A percentile compares a stretch with the other conserved stretches of the same genome.
Evolutionary conservation across 2,888 invertebrate genomes (phyloP).

Genomic region (Scaptomyza caliginosa): DNA sequence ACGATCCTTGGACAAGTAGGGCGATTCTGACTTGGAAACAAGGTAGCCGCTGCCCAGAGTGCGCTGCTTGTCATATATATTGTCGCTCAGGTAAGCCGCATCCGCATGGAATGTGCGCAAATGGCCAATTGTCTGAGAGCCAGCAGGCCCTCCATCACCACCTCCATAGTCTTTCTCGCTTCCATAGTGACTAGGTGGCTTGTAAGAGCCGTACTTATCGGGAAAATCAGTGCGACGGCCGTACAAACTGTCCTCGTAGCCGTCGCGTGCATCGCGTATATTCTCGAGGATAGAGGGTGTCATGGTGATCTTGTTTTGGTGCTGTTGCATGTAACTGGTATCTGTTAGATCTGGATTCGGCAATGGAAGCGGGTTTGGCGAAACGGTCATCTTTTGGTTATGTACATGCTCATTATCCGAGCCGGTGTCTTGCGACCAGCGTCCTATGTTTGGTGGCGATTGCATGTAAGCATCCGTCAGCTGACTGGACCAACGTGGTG

Average conservation of each 20-base stretch:
- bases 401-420: conserved; percentile 89
- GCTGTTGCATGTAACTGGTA: conserved; percentile 86
- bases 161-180: conserved; percentile 82
- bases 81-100: conserved; percentile 82
- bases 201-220: conserved; percentile 83
- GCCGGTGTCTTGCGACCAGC: conserved; percentile 92
- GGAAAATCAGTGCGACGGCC: conserved; percentile 81
- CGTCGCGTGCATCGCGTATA: conserved; percentile 86
- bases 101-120: conserved; percentile 83
- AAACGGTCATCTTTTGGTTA: conserved; percentile 86
- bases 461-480: conserved; percentile 87
- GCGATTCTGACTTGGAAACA: conserved; percentile 81
- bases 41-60: conserved; percentile 80
- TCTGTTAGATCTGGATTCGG: conserved; percentile 92
- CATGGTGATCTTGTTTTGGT: conserved; percentile 85
- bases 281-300: conserved; percentile 86
- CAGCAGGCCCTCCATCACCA: conserved; percentile 63
- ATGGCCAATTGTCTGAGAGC: conserved; percentile 83
- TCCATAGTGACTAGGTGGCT: conserved; percentile 83
- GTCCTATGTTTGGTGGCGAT: conserved; percentile 85
- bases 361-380: conserved; percentile 89
- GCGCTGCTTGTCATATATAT: conserved; percentile 83
- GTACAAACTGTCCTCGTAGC: conserved; percentile 81
- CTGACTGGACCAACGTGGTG: conserved; percentile 89
- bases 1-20: conserved; percentile 83